Base-by-base conservation (phyloP, 1,140 invertebrate species). In the Diprion similis region DNA sequence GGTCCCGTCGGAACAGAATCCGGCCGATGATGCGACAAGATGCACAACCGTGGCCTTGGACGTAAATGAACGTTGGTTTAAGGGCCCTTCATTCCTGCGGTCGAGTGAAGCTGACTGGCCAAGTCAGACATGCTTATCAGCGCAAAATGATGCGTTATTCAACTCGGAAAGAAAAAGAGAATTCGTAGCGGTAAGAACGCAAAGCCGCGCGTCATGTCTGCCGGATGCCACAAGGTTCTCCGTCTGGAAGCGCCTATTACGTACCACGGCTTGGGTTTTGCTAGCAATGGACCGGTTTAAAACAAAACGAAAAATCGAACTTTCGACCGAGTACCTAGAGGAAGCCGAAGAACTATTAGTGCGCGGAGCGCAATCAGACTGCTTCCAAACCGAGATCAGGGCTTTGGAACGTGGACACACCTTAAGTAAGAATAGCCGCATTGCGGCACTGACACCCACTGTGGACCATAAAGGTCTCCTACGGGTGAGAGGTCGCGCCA, bases 1-100 rank as follows among this genome's bases (percentile, higher is more conserved):
- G 77, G 65, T 80, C 15, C 80, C 82, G 0, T 74, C 78, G 0
- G 65, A 72, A n/a, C n/a, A 75, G 1, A 86, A 85, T 68, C 75
- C 78, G 11, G 82, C 81, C 0, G 83, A 86, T 48, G 59, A 71
- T 10, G 78, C 71, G 0, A 79, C 76, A 8, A 59, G 78, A 51
- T 10, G 18, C 18, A 71, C 37, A 8, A 13, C 72, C 18, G 48
- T 73, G 7, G 59, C 74, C 18, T 10, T 76, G 8, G n/a, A 19
- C 0, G 6, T 11, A 9, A 18, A n/a, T 1, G 59, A 68, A 17
- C 46, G 46, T 8, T 82, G 80, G 80, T 75, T 79, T 59, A 10
- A 24, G 4, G 79, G 79, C 18, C 79, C 79, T 0, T 10, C 69
- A 11, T 79, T 80, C 68, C 69, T 82, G 8, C 47, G n/a, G 10